These are phyloP conservation scores for Sceliomorpha sp. DNA, from an alignment of 2,888 invertebrate genomes.

Conservation along the genomic window DNA sequence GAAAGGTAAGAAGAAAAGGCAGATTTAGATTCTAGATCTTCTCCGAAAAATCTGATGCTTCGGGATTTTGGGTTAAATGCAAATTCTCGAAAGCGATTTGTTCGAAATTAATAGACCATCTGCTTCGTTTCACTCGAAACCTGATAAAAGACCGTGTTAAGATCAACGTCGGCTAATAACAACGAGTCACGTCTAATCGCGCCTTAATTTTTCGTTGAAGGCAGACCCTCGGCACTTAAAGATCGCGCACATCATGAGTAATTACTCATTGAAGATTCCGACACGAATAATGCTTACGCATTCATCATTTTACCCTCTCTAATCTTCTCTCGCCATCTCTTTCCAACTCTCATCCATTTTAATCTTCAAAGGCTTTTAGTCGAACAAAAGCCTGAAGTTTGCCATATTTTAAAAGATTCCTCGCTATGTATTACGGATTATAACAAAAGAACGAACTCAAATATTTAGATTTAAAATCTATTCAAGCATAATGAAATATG, in stretches of 20 bases:
- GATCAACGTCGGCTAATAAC: no score
- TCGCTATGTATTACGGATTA: slow-evolving; percentile 45
- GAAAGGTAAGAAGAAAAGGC: no score
- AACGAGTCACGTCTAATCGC: slow-evolving; percentile 39
- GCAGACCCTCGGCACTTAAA: slow-evolving; percentile 31
- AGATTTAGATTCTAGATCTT: no score
- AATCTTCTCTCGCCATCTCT: slow-evolving; percentile 41
- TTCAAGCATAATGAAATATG: slow-evolving; percentile 67
- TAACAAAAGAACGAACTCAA: slow-evolving; percentile 41
- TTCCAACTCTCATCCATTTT: slow-evolving; percentile 47
- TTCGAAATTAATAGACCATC: no score
- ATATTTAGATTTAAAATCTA: slow-evolving; percentile 45
- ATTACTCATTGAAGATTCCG: slow-evolving; percentile 45
- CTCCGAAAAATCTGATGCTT: no score
- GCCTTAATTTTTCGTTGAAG: slow-evolving; percentile 44
- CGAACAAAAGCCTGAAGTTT: slow-evolving; percentile 45
- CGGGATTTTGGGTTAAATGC: no score
- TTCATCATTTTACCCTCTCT: slow-evolving; percentile 43
- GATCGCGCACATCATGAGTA: slow-evolving; percentile 32
- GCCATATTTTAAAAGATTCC: slow-evolving; percentile 46
- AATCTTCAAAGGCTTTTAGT: slow-evolving; percentile 52
- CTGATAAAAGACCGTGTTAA: no score
- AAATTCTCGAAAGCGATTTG: no score
- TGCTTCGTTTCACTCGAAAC: no score
- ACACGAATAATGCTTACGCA: slow-evolving; percentile 41